These are phyloP conservation scores for Caenorhabditis sinica DNA, from an alignment of 2,888 invertebrate species.

Conservation along the genomic window DNA sequence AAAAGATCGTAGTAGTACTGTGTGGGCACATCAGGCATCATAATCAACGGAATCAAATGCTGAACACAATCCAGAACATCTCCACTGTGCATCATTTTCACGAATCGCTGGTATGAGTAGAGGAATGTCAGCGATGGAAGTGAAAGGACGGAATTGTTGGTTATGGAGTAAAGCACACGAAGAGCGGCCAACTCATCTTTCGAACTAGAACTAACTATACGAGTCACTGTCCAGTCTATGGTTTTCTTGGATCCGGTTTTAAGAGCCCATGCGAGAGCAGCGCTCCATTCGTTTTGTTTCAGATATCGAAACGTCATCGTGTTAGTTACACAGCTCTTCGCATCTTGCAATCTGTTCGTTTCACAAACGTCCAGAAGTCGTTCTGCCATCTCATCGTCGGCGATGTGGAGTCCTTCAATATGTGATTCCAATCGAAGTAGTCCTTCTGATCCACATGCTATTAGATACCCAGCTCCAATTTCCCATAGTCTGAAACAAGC, in stretches of 20 bases:
- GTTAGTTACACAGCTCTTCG: conserved; percentile 68
- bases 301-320: conserved; percentile 71
- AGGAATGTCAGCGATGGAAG: conserved; percentile 69
- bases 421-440: conserved; percentile 65
- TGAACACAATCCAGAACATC: conserved; percentile 60
- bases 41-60: conserved; percentile 64
- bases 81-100: conserved; percentile 66
- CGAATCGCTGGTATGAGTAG: conserved; percentile 65
- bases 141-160: conserved; percentile 45
- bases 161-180: conserved; percentile 42
- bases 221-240: conserved; percentile 65
- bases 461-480: conserved; percentile 68
- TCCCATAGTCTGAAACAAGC: conserved; percentile 68
- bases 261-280: conserved; percentile 72
- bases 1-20: conserved; percentile 69
- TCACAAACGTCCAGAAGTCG: conserved; percentile 62
- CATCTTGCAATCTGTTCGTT: conserved; percentile 60
- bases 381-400: conserved; percentile 71
- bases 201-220: conserved; percentile 62
- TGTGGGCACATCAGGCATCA: conserved; percentile 68
- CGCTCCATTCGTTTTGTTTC: conserved; percentile 65
- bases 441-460: conserved; percentile 67
- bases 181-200: conserved; percentile 62
- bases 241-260: conserved; percentile 65
- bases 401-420: conserved; percentile 67